phyloP scores from a whole-genome alignment of 2,797 vertebrate genomes.

The Poecilia picta region DNA sequence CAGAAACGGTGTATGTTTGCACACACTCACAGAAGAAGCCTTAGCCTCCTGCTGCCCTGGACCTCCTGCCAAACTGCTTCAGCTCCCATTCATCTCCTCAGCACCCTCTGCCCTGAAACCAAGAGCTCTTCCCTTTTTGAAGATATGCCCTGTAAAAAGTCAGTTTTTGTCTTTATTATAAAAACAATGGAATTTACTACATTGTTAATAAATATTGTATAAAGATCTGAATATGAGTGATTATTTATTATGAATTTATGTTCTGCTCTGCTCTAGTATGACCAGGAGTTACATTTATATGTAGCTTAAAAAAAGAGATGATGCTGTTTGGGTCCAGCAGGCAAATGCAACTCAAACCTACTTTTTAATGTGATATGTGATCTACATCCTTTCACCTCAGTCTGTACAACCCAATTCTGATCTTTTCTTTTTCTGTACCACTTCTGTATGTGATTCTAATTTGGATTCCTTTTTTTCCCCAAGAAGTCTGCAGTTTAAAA shows the following conservation, averaged over 20 bases:
- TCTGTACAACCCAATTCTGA: too few species aligned
- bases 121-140: conserved; percentile 57
- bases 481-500: too few species aligned
- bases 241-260: conserved; percentile 5
- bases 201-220: conserved; percentile 83
- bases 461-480: too few species aligned
- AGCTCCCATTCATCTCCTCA: conserved; percentile 49
- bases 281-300: too few species aligned
- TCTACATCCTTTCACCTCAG: too few species aligned
- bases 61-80: conserved; percentile 61
- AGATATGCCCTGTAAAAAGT: conserved; percentile 58
- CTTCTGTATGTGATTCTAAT: too few species aligned
- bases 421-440: too few species aligned
- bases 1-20: conserved; percentile 76
- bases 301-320: too few species aligned
- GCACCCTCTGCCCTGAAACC: conserved; percentile 57
- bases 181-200: conserved; percentile 64
- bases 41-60: conserved; percentile 75
- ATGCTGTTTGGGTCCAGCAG: too few species aligned
- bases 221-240: conserved; percentile 61
- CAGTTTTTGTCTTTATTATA: conserved; percentile 73
- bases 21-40: conserved; percentile 82
- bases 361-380: too few species aligned
- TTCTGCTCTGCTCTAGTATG: too few species aligned
- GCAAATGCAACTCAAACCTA: too few species aligned